phyloP scores from a whole-genome alignment of 2,797 vertebrate species.

The Morus bassanus region DNA sequence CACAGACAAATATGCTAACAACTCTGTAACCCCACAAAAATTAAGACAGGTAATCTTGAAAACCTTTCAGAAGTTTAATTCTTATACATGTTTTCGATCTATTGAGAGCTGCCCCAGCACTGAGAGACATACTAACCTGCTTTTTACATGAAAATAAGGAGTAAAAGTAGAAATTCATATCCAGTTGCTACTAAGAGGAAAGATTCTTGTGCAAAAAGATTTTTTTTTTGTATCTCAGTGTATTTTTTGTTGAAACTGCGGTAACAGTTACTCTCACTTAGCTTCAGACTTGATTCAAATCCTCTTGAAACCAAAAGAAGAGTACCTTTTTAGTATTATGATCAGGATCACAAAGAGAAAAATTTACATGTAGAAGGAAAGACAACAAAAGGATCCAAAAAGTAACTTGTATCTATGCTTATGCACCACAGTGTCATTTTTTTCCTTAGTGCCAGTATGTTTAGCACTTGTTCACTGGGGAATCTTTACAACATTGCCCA shows the following conservation, averaged over 20 bases:
- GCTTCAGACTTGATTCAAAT: neutral
- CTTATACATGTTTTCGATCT: neutral
- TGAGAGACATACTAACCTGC: neutral
- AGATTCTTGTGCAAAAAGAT: neutral
- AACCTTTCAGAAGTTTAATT: neutral
- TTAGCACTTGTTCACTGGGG: neutral
- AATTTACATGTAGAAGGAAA: neutral
- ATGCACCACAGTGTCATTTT: fast-evolving
- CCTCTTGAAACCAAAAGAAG: neutral
- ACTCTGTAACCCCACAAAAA: neutral
- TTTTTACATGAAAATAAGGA: neutral
- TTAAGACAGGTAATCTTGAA: neutral
- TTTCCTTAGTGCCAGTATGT: neutral
- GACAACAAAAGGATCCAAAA: neutral
- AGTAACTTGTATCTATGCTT: neutral
- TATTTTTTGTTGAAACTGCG: neutral
- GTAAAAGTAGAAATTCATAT: neutral
- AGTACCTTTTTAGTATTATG: fast-evolving
- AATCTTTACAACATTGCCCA: neutral
- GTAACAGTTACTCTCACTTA: neutral
- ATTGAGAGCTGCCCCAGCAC: neutral
- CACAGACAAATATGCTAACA: neutral
- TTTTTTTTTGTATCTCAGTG: neutral
- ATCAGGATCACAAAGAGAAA: neutral
- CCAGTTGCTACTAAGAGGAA: neutral